These are phyloP conservation scores for Drosophila truncata DNA, from an alignment of 1,140 invertebrate genomes.

Conservation along the genomic window DNA sequence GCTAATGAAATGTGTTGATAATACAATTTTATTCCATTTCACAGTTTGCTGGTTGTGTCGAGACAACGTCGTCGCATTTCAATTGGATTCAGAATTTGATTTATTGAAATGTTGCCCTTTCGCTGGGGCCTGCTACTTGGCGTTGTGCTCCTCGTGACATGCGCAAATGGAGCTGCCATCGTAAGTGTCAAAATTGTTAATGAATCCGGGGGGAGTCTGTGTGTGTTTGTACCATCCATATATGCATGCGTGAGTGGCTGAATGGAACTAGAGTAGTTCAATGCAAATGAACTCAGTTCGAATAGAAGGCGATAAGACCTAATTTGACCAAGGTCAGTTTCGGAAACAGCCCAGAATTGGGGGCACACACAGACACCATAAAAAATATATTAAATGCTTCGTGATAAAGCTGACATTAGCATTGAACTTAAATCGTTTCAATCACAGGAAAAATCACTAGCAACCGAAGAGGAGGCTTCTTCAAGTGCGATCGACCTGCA, in stretches of 20 bases:
- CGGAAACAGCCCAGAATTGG: constrained; percentile 25
- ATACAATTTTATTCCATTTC: constrained; percentile 68
- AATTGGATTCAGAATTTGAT: constrained; percentile 68
- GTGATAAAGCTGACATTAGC: constrained; percentile 64
- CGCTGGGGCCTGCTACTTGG: constrained; percentile 78
- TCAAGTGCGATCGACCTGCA: constrained; percentile 43
- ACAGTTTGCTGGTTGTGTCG: constrained; percentile 63
- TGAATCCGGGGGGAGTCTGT: constrained; percentile 40
- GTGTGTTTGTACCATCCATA: not conserved
- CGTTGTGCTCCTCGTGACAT: constrained; percentile 63
- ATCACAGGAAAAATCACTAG: constrained; percentile 52
- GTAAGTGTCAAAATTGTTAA: constrained; percentile 76
- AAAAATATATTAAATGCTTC: not conserved
- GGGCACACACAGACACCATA: constrained; percentile 6
- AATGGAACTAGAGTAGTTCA: constrained; percentile 53
- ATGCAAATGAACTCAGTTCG: constrained; percentile 59
- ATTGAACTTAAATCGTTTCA: constrained; percentile 55
- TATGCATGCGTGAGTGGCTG: constrained; percentile 4
- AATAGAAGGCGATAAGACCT: constrained; percentile 60
- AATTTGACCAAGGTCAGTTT: constrained; percentile 78
- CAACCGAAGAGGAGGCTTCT: constrained; percentile 47
- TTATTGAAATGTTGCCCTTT: constrained; percentile 80
- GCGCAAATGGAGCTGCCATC: constrained; percentile 76
- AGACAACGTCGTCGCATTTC: constrained; percentile 47
- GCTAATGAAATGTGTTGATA: constrained; percentile 67